Evolutionary conservation across 92 coral and sea anemone species (phyloP).

Genomic region (Anthopleura xanthogrammica): DNA sequence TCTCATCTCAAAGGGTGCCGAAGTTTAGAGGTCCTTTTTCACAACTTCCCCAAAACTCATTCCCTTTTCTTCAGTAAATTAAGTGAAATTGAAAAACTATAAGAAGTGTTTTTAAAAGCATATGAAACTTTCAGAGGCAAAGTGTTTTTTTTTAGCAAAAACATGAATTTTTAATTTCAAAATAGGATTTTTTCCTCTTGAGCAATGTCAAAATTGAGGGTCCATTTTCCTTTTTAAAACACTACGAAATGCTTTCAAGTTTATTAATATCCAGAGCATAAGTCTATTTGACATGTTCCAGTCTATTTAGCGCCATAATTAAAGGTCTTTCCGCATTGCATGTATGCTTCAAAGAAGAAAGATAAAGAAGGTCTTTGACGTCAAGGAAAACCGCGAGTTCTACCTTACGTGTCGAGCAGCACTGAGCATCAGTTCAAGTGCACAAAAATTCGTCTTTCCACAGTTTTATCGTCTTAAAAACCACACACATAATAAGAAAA

Average conservation of each 20-base stretch:
- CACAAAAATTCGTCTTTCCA: not conserved
- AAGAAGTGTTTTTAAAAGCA: not conserved
- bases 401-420: not conserved
- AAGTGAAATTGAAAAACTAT: no score
- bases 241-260: not conserved
- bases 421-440: not conserved
- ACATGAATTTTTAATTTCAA: constrained; percentile 3
- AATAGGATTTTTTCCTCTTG: not conserved
- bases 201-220: not conserved
- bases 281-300: not conserved
- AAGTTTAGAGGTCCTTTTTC: not conserved
- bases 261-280: not conserved
- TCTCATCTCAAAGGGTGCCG: not conserved
- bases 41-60: no score
- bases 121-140: not conserved
- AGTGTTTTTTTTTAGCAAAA: not conserved
- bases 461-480: not conserved
- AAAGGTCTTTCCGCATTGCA: not conserved
- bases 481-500: not conserved
- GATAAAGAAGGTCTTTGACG: not conserved
- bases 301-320: not conserved
- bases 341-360: not conserved
- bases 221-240: not conserved
- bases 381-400: not conserved
- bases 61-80: no score